These are phyloP conservation scores for Bombus impatiens DNA, from an alignment of 1,140 invertebrate species.

Conservation along the genomic window DNA sequence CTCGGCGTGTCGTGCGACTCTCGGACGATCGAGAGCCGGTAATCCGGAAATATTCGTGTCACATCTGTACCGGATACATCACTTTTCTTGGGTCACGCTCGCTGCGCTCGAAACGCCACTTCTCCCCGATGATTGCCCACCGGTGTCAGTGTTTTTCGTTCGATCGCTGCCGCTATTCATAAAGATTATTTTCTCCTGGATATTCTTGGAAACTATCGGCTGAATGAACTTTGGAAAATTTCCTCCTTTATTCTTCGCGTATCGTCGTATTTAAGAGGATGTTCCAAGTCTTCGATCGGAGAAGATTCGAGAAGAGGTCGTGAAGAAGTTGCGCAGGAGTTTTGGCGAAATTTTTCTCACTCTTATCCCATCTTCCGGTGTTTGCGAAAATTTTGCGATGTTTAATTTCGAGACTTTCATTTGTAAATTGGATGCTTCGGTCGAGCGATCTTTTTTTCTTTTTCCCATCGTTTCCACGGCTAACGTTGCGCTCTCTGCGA, in stretches of 20 bases:
- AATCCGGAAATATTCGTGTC: conserved; percentile 54
- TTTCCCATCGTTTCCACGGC: background rate
- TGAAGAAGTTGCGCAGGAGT: too few relatives aligned
- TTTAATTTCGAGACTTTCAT: too few relatives aligned
- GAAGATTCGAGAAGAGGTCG: too few relatives aligned
- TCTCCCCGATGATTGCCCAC: background rate
- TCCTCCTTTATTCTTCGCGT: too few relatives aligned
- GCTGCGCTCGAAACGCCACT: conserved; percentile 8
- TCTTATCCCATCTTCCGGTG: too few relatives aligned
- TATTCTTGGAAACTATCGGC: background rate
- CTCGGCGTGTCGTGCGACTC: background rate
- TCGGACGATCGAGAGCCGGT: conserved; percentile 19
- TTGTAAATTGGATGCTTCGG: too few relatives aligned
- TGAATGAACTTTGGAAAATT: background rate
- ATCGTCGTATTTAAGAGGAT: too few relatives aligned
- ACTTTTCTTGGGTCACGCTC: conserved; percentile 12
- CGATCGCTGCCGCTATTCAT: conserved; percentile 6
- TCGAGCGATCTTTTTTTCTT: too few relatives aligned
- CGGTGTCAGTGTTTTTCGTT: background rate
- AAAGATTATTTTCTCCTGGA: background rate
- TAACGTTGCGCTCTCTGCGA: background rate
- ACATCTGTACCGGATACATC: conserved; percentile 45
- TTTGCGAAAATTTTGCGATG: too few relatives aligned
- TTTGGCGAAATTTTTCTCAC: too few relatives aligned
- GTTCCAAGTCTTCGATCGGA: too few relatives aligned